These are phyloP conservation scores for Mirza zaza DNA, from an alignment of 2,113 vertebrate genomes.

Conservation along the genomic window DNA sequence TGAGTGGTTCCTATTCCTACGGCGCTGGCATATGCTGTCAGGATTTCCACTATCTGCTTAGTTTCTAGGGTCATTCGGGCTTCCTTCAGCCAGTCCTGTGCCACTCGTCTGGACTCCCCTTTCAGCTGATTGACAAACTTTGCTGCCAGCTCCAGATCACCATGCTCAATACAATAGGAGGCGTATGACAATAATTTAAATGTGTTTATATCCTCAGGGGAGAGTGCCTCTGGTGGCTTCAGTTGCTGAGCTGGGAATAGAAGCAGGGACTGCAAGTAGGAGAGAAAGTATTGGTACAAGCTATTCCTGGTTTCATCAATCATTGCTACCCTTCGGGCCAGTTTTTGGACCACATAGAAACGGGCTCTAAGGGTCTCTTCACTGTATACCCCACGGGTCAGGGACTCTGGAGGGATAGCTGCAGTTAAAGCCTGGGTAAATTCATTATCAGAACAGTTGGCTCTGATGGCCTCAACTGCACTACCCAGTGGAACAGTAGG, in stretches of 20 bases:
- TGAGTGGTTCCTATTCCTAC: slow-evolving; percentile 95
- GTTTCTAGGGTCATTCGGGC: slow-evolving; percentile 95
- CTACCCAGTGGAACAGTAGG: slow-evolving; percentile 89
- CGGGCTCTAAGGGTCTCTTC: slow-evolving; percentile 93
- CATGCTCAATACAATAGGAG: slow-evolving; percentile 94
- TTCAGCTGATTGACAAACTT: slow-evolving; percentile 96
- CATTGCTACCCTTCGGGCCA: slow-evolving; percentile 93
- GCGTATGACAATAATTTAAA: slow-evolving; percentile 95
- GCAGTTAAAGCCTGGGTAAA: slow-evolving; percentile 90
- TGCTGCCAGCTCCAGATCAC: slow-evolving; percentile 96
- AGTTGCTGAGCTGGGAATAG: slow-evolving; percentile 89
- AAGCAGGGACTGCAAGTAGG: slow-evolving; percentile 94
- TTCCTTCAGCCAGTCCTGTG: slow-evolving; percentile 94
- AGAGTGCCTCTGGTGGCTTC: slow-evolving; percentile 89
- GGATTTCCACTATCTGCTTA: slow-evolving; percentile 91
- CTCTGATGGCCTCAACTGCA: slow-evolving; percentile 87
- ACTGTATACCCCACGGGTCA: slow-evolving; percentile 93
- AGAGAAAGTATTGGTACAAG: slow-evolving; percentile 97
- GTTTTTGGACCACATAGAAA: slow-evolving; percentile 89
- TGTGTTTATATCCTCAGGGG: slow-evolving; percentile 88
- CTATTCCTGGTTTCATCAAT: slow-evolving; percentile 95
- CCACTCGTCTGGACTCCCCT: slow-evolving; percentile 94
- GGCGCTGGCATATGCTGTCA: slow-evolving; percentile 94
- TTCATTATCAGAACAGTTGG: slow-evolving; percentile 87
- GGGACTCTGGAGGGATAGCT: slow-evolving; percentile 90